phyloP scores from a whole-genome alignment of 2,888 invertebrate genomes.

The Andrena haemorrhoa region DNA sequence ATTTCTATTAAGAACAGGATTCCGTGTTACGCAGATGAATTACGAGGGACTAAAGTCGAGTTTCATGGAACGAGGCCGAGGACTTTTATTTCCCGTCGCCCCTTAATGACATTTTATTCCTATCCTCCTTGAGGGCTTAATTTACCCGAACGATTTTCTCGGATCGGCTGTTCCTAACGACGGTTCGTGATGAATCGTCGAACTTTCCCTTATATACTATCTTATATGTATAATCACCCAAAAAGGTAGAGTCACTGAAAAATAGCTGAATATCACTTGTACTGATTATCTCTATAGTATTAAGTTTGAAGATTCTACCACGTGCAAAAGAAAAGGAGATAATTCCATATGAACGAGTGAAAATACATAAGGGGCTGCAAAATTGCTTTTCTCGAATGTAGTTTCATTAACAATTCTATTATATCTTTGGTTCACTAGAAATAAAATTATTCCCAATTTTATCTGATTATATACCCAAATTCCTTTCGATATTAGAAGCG shows the following conservation, averaged over 20 bases:
- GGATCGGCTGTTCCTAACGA: slow-evolving; percentile 31
- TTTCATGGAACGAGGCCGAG: slow-evolving; percentile 32
- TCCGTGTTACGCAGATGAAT: slow-evolving; percentile 42
- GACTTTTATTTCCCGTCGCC: slow-evolving; percentile 39
- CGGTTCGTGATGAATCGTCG: slow-evolving; percentile 23
- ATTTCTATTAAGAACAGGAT: slow-evolving; percentile 55
- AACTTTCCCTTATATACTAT: slow-evolving; percentile 9
- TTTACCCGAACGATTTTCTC: slow-evolving; percentile 38
- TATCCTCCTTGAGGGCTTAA: slow-evolving; percentile 35
- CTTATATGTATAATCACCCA: neutral
- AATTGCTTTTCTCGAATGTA: no score
- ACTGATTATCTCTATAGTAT: no score
- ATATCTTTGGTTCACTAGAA: no score
- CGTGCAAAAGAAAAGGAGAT: no score
- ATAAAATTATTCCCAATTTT: no score
- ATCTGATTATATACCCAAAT: neutral
- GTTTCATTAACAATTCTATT: no score
- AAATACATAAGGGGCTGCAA: no score
- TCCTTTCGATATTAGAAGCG: neutral
- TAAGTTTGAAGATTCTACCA: no score
- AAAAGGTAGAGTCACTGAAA: no score
- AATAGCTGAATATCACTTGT: no score
- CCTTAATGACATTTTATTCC: slow-evolving; percentile 47
- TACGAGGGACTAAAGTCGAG: slow-evolving; percentile 34
- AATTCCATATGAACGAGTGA: no score